Evolutionary conservation across 2,888 invertebrate genomes (phyloP).

Genomic region (Eupelmus urozonus): DNA sequence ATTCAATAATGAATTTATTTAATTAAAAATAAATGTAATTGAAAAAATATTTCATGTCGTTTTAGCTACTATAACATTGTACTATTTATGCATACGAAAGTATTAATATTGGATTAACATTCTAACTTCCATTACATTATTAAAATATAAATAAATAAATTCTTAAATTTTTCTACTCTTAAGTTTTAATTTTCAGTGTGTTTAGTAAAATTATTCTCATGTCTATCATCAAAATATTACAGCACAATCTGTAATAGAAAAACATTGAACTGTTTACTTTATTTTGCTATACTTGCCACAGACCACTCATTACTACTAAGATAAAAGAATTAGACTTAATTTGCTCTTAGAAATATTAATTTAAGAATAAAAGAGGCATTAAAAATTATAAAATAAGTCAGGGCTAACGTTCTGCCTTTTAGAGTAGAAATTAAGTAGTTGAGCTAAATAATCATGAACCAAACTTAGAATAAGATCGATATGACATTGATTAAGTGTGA

Average conservation of each 20-base stretch:
- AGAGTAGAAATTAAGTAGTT: slow-evolving; percentile 31
- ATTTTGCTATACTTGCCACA: slow-evolving; percentile 34
- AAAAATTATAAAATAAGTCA: slow-evolving; percentile 30
- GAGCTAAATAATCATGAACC: slow-evolving; percentile 47
- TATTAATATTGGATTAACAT: slow-evolving; percentile 17
- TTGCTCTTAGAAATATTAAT: slow-evolving; percentile 23
- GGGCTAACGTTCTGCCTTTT: slow-evolving; percentile 40
- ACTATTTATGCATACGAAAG: slow-evolving; percentile 13
- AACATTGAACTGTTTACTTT: slow-evolving; percentile 21
- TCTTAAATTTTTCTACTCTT: not conserved
- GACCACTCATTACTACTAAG: slow-evolving; percentile 24
- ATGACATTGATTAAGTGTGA: slow-evolving; percentile 46
- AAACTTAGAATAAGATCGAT: slow-evolving; percentile 54
- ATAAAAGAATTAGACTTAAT: slow-evolving; percentile 32
- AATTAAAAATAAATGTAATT: too few species aligned
- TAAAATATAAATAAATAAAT: not conserved
- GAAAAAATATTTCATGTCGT: slow-evolving; percentile 10
- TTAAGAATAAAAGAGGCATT: slow-evolving; percentile 54
- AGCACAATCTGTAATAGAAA: slow-evolving; percentile 20
- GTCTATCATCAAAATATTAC: slow-evolving; percentile 31
- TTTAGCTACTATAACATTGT: slow-evolving; percentile 31
- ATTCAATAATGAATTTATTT: not conserved
- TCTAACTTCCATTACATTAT: not conserved
- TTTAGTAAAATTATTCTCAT: slow-evolving; percentile 31
- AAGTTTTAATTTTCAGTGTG: not conserved